Percentiles rank a stretch among this genome's conserved stretches.
These are phyloP conservation scores for Montipora efflorescens DNA, from an alignment of 64 coral and sea anemone genomes.

Conservation along the genomic window DNA sequence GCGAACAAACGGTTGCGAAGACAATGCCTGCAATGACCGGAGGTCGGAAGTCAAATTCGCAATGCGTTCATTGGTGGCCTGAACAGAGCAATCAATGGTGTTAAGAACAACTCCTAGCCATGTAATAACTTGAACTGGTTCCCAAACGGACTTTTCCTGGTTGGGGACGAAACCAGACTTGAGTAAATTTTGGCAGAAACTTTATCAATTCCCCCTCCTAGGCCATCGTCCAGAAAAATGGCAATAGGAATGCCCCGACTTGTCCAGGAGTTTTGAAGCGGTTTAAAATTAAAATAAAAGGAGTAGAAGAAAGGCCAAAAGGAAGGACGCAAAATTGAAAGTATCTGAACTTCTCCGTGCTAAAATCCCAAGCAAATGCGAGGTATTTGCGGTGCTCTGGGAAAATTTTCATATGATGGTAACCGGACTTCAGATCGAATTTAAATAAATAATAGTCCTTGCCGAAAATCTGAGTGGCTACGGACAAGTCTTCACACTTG, in stretches of 20 bases:
- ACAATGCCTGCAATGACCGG: not conserved
- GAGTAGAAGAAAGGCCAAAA: constrained; percentile 32
- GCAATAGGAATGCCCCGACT: constrained; percentile 9
- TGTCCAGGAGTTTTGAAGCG: not conserved
- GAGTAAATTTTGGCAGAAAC: constrained; percentile 20
- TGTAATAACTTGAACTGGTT: constrained; percentile 49
- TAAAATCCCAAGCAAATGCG: constrained; percentile 11
- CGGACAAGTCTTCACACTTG: not conserved
- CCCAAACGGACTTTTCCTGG: constrained; percentile 34
- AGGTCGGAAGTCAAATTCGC: constrained; percentile 6
- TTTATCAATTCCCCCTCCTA: not conserved
- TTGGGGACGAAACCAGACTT: constrained; percentile 60
- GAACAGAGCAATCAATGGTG: constrained; percentile 7
- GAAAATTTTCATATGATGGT: constrained; percentile 11
- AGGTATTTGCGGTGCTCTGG: not conserved
- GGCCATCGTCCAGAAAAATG: constrained; percentile 26
- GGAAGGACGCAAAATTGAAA: constrained; percentile 46
- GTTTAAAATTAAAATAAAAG: constrained; percentile 5
- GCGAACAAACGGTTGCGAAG: not conserved
- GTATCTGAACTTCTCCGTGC: constrained; percentile 8
- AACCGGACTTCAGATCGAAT: constrained; percentile 47
- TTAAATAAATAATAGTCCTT: not conserved
- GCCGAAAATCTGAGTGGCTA: not conserved
- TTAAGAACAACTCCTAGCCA: constrained; percentile 51
- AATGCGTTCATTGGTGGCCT: constrained; percentile 39